phyloP scores from a whole-genome alignment of 2,888 invertebrate genomes.

The Antitype chi region DNA sequence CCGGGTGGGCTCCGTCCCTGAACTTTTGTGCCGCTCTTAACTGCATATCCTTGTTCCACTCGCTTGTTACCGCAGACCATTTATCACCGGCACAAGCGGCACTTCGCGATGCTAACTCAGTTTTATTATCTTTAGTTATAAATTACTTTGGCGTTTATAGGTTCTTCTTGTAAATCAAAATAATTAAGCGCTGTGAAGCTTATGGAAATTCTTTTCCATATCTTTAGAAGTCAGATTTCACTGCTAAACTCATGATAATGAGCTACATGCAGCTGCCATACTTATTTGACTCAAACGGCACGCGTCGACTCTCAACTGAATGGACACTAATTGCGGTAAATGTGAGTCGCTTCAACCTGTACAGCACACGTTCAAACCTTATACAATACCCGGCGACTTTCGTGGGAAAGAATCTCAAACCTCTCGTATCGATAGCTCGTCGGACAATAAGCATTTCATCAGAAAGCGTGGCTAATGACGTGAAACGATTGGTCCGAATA shows the following conservation, averaged over 20 bases:
- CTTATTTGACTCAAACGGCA: conserved; percentile 79
- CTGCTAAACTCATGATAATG: conserved; percentile 39
- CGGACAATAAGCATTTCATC: conserved; percentile 74
- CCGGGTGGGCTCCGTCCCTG: conserved; percentile 69
- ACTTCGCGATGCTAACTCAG: conserved; percentile 53
- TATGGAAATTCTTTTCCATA: conserved; percentile 22
- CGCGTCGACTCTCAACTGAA: conserved; percentile 79
- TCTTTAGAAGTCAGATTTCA: conserved; percentile 1
- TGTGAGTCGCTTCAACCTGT: conserved; percentile 76
- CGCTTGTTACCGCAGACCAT: conserved; percentile 67
- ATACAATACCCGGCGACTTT: conserved; percentile 72
- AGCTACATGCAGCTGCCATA: conserved; percentile 71
- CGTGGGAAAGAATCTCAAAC: conserved; percentile 80
- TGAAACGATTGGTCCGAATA: conserved; percentile 76
- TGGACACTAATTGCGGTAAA: conserved; percentile 85
- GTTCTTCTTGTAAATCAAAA: conserved; percentile 41
- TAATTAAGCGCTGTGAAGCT: conserved; percentile 22
- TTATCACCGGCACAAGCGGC: conserved; percentile 59
- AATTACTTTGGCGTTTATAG: conserved; percentile 52
- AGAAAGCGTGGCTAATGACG: conserved; percentile 80
- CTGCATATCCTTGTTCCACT: conserved; percentile 72
- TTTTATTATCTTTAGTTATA: conserved; percentile 59
- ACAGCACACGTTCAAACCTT: conserved; percentile 75
- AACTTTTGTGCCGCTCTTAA: conserved; percentile 69
- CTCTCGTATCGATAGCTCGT: conserved; percentile 68